Base-by-base conservation (phyloP, 2,888 invertebrate genomes). In the Slavum lentiscoides region DNA sequence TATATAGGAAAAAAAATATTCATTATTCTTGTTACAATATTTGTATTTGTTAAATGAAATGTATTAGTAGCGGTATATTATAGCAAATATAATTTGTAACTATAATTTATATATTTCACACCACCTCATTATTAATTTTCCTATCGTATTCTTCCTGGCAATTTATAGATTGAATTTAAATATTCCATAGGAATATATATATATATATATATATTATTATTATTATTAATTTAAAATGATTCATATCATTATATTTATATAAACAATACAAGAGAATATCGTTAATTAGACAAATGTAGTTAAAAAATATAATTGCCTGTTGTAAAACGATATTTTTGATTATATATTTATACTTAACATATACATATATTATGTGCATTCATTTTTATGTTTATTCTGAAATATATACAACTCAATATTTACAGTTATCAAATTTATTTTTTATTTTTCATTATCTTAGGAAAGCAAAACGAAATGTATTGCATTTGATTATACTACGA, bases 11-110 rank as follows among this genome's bases (percentile, higher is more conserved):
- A 64, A 43, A 64, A 70, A 61, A 68, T 76, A 70, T 17, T 55
- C 62, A 64, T 77, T 77, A 80, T 72, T 72, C 80, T 80, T 80
- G 72, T 80, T 80, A 80, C 58, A 19, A 69, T 69, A 72, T 72
- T 72, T 80, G 80, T 80, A 80, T 72, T 64, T 72, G 72, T 72
- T 70, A 66, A 72, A 76, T 68, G 11, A 59, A 67, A 68, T 68
- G 75, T 76, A 49, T 30, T 58, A 67, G 39, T 59, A 59, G 49
- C 49, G 49, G 49, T 15, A 15, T 49, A 49, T 11, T 13, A 30
- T 30, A 43, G 30, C 30, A 30, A 30, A 30, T 30, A 67, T 67
- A 55, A 75, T 76, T 49, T 68, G 23, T 59, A 67, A 68, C 37
- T 67, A 67, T 37, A 23, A 11, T 53, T 23, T 13, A 67, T 19